Evolutionary conservation across 2,888 invertebrate species (phyloP).

Genomic region (Hymenopus coronatus): DNA sequence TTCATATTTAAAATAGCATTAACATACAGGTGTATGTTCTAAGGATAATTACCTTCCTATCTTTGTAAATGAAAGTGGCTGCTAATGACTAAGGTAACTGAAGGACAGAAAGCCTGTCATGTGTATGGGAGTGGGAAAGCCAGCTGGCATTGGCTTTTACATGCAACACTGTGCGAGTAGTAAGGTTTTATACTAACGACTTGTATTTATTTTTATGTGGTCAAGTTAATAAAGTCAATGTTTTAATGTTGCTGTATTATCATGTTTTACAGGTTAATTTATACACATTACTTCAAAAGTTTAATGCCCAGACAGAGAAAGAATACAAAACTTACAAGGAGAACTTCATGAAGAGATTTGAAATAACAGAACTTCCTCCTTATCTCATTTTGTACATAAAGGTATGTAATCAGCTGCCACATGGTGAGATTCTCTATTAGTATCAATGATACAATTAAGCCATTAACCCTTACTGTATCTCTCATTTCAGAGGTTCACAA

Average conservation of each 20-base stretch:
- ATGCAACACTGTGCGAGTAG: background rate
- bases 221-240: no score
- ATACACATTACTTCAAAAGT: slow-evolving; percentile 90
- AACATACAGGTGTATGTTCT: no score
- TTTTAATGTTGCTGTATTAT: background rate
- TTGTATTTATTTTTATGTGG: background rate
- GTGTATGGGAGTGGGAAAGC: no score
- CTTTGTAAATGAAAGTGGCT: no score
- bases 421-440: background rate
- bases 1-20: no score
- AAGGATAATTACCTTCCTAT: no score
- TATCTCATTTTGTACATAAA: slow-evolving; percentile 96
- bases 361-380: slow-evolving; percentile 88
- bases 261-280: slow-evolving; percentile 73
- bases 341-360: slow-evolving; percentile 95
- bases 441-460: background rate
- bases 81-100: no score
- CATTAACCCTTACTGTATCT: slow-evolving; percentile 10
- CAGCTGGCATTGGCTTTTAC: background rate
- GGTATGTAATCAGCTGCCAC: slow-evolving; percentile 41
- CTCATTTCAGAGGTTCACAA: slow-evolving; percentile 78
- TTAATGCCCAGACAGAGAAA: slow-evolving; percentile 92
- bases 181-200: background rate
- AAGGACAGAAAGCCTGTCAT: no score
- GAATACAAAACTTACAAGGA: slow-evolving; percentile 99